Conservation (phyloP, 2,113 vertebrate genomes). For the Columba janthina region DNA sequence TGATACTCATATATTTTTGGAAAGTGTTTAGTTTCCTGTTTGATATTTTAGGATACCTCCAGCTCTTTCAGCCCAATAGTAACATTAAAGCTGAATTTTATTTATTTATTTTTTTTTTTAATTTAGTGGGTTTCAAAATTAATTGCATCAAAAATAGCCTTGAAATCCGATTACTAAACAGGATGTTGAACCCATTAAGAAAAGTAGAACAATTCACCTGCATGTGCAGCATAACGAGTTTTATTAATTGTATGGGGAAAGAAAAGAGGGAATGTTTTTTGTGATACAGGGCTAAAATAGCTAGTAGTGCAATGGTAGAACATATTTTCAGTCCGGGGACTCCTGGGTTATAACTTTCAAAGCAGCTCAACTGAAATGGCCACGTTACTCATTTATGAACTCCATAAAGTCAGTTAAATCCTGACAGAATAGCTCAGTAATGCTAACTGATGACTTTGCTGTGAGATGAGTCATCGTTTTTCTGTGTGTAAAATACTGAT, state of each 20-base stretch:
- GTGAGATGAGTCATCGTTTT: background rate
- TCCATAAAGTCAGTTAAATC: background rate
- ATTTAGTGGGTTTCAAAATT: background rate
- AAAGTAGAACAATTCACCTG: background rate
- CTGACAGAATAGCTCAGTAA: background rate
- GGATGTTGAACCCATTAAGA: background rate
- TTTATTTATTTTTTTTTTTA: background rate
- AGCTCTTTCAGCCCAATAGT: background rate
- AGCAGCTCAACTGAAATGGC: background rate
- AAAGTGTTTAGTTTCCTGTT: background rate
- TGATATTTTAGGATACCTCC: background rate
- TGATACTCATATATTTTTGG: background rate
- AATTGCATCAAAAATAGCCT: background rate
- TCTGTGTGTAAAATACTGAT: background rate
- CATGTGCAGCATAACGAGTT: background rate
- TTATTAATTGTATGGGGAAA: background rate
- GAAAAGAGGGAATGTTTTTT: background rate
- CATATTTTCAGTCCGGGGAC: background rate
- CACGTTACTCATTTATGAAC: slow-evolving; percentile 15
- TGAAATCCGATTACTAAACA: background rate
- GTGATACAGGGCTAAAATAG: background rate
- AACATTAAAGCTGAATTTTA: background rate
- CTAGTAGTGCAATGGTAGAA: slow-evolving; percentile 4
- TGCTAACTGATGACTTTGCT: background rate
- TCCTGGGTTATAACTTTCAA: background rate